These are phyloP conservation scores for Sebastes hubbsi DNA, from an alignment of 2,797 vertebrate genomes.

Conservation along the genomic window DNA sequence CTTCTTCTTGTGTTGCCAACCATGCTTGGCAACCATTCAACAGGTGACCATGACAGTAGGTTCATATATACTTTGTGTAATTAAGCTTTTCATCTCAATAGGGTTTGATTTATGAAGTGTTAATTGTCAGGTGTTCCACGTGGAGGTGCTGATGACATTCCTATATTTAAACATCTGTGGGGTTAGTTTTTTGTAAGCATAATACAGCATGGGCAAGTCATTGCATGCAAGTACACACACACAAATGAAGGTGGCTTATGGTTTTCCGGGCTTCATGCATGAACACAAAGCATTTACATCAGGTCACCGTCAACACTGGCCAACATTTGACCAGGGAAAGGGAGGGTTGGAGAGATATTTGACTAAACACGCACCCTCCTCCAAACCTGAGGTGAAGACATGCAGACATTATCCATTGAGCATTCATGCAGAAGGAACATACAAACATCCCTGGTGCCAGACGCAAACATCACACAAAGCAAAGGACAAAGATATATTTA, in stretches of 20 bases:
- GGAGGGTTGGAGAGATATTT: neutral
- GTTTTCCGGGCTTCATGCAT: slow-evolving; percentile 29
- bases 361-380: slow-evolving; percentile 10
- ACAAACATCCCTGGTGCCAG: neutral
- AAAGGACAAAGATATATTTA: neutral
- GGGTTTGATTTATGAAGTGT: neutral
- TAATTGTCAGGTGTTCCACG: neutral
- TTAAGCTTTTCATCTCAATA: neutral
- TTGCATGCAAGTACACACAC: neutral
- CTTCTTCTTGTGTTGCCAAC: neutral
- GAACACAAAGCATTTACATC: slow-evolving; percentile 43
- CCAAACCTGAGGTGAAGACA: neutral
- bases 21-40: neutral
- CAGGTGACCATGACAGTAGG: neutral
- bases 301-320: slow-evolving; percentile 19
- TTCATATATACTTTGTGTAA: neutral
- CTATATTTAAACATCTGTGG: neutral
- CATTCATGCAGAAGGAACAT: neutral
- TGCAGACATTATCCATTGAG: neutral
- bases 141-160: neutral
- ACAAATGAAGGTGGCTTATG: slow-evolving; percentile 26
- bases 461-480: neutral
- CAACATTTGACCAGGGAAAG: neutral
- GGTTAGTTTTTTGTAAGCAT: neutral
- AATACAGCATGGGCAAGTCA: neutral